phyloP scores from a whole-genome alignment of 64 coral and sea anemone species.

The Actinia equina region DNA sequence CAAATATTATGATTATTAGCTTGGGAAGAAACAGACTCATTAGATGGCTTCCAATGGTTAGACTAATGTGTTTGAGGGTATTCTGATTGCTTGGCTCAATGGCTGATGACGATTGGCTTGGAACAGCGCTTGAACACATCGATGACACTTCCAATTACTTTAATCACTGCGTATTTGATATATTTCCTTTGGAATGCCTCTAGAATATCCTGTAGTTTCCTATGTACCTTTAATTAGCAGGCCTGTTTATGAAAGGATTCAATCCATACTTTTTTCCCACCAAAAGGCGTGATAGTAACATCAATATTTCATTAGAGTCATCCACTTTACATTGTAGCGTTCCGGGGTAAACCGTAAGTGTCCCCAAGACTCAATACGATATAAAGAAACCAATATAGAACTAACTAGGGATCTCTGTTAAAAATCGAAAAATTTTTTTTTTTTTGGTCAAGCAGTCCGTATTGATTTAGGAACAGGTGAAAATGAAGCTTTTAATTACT shows the following conservation, averaged over 20 bases:
- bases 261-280: conserved; percentile 11
- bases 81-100: background rate
- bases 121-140: background rate
- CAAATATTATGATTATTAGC: background rate
- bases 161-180: conserved; percentile 4
- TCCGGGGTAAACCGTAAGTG: background rate
- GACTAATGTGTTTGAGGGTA: background rate
- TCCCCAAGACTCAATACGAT: background rate
- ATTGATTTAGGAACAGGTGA: background rate
- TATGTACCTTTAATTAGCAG: background rate
- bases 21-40: background rate
- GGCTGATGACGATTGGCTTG: background rate
- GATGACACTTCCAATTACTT: background rate
- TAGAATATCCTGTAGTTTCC: background rate
- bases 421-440: background rate
- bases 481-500: background rate
- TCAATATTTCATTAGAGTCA: conserved; percentile 16
- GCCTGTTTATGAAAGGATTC: background rate
- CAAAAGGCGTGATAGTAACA: background rate
- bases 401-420: background rate
- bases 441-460: background rate
- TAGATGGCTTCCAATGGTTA: background rate
- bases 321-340: background rate
- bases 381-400: conserved; percentile 9
- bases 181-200: conserved; percentile 1